phyloP scores from a whole-genome alignment of 2,888 invertebrate species.

The Drosophila sordidula region DNA sequence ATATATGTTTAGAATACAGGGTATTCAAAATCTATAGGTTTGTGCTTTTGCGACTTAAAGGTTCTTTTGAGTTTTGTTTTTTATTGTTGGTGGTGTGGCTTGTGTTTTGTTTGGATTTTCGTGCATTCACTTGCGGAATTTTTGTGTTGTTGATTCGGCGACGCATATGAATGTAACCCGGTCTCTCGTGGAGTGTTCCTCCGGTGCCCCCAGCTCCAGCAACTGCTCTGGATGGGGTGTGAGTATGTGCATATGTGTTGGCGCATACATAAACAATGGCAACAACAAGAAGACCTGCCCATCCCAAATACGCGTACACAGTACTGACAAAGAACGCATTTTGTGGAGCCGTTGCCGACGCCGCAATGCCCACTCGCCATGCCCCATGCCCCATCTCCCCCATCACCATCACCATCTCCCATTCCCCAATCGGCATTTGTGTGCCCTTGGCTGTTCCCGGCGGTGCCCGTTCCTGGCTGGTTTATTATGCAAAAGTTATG shows the following conservation, averaged over 20 bases:
- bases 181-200: slow-evolving; percentile 39
- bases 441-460: slow-evolving; percentile 29
- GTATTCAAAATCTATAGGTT: slow-evolving; percentile 36
- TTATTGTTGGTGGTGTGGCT: slow-evolving; percentile 39
- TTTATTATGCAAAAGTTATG: slow-evolving; percentile 83
- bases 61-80: slow-evolving; percentile 27
- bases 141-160: slow-evolving; percentile 77
- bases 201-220: slow-evolving; percentile 1
- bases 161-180: slow-evolving; percentile 75
- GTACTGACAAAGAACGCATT: slow-evolving; percentile 80
- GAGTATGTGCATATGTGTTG: slow-evolving; percentile 71
- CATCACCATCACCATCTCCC: neutral
- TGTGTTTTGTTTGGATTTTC: slow-evolving; percentile 76
- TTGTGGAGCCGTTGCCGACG: slow-evolving; percentile 33
- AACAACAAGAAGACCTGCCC: slow-evolving; percentile 55
- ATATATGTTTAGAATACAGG: neutral
- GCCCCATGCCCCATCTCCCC: neutral
- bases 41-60: slow-evolving; percentile 23
- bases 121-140: slow-evolving; percentile 79
- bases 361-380: neutral
- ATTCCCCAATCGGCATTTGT: slow-evolving; percentile 13
- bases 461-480: slow-evolving; percentile 61
- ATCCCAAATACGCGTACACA: slow-evolving; percentile 53
- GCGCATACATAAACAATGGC: slow-evolving; percentile 77
- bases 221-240: slow-evolving; percentile 13